A percentile compares a stretch with the other conserved stretches of the same genome.
phyloP scores from a whole-genome alignment of 2,888 invertebrate genomes.

The Clepsis dumicolana region DNA sequence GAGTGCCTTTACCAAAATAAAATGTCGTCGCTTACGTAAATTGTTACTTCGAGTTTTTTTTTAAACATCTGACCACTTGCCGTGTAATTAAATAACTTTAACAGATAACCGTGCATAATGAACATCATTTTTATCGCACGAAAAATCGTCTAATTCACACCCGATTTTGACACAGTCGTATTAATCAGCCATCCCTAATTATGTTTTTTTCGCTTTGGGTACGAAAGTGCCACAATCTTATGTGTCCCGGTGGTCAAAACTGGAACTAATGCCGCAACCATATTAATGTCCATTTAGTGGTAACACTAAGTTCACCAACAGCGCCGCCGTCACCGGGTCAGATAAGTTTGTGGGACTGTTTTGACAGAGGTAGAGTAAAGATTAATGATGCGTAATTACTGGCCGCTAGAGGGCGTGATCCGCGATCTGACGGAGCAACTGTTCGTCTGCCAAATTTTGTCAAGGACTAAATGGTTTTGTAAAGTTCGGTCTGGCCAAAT shows the following conservation, averaged over 20 bases:
- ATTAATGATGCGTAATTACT: constrained; percentile 81
- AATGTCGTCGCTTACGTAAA: background rate
- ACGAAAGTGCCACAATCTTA: too few relatives aligned
- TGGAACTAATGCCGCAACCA: too few relatives aligned
- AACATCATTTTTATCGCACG: constrained; percentile 83
- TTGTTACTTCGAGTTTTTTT: background rate
- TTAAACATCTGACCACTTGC: constrained; percentile 33
- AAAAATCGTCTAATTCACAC: constrained; percentile 84
- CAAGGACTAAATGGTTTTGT: constrained; percentile 7
- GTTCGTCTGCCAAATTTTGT: constrained; percentile 44
- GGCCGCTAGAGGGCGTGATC: constrained; percentile 61
- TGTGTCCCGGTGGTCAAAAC: too few relatives aligned
- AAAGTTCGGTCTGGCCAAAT: background rate
- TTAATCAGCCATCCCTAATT: constrained; percentile 77
- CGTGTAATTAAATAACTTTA: constrained; percentile 81
- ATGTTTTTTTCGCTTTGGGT: constrained; percentile 67
- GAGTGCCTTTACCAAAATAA: background rate
- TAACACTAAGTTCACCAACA: too few relatives aligned
- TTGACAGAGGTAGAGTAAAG: constrained; percentile 74
- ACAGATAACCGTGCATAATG: constrained; percentile 82
- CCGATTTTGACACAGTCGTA: constrained; percentile 70
- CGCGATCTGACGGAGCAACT: constrained; percentile 60
- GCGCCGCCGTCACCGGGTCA: too few relatives aligned
- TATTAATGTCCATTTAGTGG: too few relatives aligned
- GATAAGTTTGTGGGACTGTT: constrained; percentile 71